These are phyloP conservation scores for Oligia strigilis DNA, from an alignment of 2,888 invertebrate species.

Conservation along the genomic window DNA sequence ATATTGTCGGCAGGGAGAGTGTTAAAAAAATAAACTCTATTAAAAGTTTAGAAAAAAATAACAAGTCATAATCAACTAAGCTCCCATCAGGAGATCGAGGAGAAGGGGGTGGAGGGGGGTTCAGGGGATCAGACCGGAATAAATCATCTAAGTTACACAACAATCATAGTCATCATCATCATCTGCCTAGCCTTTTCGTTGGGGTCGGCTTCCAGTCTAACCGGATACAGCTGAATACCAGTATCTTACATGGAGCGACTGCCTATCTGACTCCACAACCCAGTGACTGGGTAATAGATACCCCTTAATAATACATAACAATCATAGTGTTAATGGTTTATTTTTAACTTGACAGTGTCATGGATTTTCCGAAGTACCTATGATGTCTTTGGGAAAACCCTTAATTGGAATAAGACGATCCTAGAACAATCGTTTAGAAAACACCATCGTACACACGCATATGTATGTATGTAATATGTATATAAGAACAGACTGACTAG, in stretches of 20 bases:
- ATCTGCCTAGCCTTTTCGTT: too few relatives aligned
- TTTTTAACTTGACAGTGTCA: constrained; percentile 29
- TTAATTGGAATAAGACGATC: constrained; percentile 11
- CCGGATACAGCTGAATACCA: too few relatives aligned
- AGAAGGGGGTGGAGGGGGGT: too few relatives aligned
- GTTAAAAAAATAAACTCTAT: neutral
- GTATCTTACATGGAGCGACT: too few relatives aligned
- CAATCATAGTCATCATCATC: neutral
- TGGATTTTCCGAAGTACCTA: constrained; percentile 43
- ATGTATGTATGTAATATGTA: too few relatives aligned
- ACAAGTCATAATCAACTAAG: neutral
- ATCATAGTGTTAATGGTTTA: constrained; percentile 20
- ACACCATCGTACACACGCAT: neutral
- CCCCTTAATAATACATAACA: neutral
- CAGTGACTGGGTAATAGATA: too few relatives aligned
- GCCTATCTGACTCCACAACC: too few relatives aligned
- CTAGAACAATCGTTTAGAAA: constrained; percentile 23
- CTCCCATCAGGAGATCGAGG: neutral
- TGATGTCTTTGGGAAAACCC: constrained; percentile 44
- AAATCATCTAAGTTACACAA: neutral
- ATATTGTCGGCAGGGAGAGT: too few relatives aligned
- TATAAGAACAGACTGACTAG: neutral
- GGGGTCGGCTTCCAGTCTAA: too few relatives aligned
- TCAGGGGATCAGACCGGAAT: too few relatives aligned
- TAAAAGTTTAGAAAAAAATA: neutral